Evolutionary conservation across 2,113 vertebrate species (phyloP).

Genomic region (Anoura caudifer): DNA sequence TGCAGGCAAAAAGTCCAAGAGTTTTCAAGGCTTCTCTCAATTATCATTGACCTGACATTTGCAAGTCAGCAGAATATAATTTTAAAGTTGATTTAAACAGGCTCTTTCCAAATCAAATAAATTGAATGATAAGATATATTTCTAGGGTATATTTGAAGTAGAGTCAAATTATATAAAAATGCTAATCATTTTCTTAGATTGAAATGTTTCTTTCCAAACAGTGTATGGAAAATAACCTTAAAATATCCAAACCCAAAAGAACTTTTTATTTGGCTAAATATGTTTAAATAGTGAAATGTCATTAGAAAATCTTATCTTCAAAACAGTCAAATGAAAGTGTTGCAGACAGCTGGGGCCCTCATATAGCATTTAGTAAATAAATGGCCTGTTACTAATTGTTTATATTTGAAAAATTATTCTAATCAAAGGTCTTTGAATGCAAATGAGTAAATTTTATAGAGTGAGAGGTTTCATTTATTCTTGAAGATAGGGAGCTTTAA

Average conservation of each 20-base stretch:
- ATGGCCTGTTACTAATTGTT: slow-evolving; percentile 65
- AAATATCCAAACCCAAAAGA: neutral
- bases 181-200: neutral
- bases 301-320: neutral
- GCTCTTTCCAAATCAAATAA: neutral
- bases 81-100: slow-evolving; percentile 34
- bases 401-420: slow-evolving; percentile 65
- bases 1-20: slow-evolving; percentile 75
- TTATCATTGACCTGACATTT: slow-evolving; percentile 52
- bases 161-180: neutral
- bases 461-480: neutral
- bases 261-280: neutral
- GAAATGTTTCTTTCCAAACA: neutral
- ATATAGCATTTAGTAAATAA: slow-evolving; percentile 56
- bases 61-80: neutral
- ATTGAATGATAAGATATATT: neutral
- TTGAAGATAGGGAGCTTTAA: neutral
- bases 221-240: neutral
- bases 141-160: neutral
- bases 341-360: slow-evolving; percentile 37
- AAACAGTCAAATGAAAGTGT: neutral
- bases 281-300: slow-evolving; percentile 13
- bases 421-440: slow-evolving; percentile 41
- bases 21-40: slow-evolving; percentile 67
- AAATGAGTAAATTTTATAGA: slow-evolving; percentile 8